These are phyloP conservation scores for Chelon labrosus DNA, from an alignment of 2,797 vertebrate species.

Conservation along the genomic window DNA sequence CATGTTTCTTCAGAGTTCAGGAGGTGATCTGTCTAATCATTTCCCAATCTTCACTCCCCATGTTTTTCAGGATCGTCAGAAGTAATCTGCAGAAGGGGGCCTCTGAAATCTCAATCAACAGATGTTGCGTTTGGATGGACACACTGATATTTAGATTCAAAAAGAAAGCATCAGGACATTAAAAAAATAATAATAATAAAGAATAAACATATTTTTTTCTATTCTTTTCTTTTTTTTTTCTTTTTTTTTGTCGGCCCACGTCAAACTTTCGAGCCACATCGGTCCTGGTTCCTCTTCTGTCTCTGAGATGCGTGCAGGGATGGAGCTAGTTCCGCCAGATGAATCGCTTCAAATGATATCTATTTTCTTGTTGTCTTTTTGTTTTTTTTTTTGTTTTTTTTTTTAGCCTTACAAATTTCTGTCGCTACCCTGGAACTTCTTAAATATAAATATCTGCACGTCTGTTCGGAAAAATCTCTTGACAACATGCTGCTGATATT, in stretches of 20 bases:
- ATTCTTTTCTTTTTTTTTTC: constrained; percentile 87
- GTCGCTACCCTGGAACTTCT: constrained; percentile 71
- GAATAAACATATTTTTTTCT: constrained; percentile 73
- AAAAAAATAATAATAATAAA: constrained; percentile 71
- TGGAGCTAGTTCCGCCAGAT: constrained; percentile 77
- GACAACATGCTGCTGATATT: constrained; percentile 83
- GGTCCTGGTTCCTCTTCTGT: constrained; percentile 66
- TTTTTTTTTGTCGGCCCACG: constrained; percentile 80
- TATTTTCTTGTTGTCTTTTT: constrained; percentile 68
- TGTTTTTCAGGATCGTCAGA: constrained; percentile 91
- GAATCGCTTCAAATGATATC: constrained; percentile 75
- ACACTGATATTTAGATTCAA: constrained; percentile 78
- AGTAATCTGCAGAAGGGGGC: constrained; percentile 90
- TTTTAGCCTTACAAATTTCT: constrained; percentile 72
- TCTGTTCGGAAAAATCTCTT: constrained; percentile 75
- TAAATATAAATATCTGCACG: constrained; percentile 82
- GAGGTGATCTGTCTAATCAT: neutral
- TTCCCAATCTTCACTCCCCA: neutral
- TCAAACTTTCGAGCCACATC: constrained; percentile 77
- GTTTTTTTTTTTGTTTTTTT: constrained; percentile 68
- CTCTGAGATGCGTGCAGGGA: constrained; percentile 75
- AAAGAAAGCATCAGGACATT: constrained; percentile 73
- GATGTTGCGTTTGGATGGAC: constrained; percentile 82
- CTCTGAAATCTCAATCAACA: constrained; percentile 77
- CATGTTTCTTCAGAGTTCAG: too few relatives aligned